phyloP scores from a whole-genome alignment of 2,113 vertebrate species.

The Plestiodon gilberti region DNA sequence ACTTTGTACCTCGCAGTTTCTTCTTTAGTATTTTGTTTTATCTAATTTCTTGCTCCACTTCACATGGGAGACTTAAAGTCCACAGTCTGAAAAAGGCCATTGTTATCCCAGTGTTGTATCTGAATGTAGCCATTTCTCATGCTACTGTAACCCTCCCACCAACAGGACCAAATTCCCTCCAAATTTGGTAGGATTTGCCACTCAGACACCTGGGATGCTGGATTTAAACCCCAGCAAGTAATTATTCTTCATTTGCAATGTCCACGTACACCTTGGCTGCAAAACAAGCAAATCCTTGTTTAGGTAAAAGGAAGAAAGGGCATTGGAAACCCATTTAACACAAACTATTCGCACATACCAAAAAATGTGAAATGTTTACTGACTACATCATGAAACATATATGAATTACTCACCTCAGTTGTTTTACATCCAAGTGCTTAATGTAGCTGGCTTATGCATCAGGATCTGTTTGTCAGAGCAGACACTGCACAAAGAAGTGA shows the following conservation, averaged over 20 bases:
- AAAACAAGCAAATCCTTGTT: not conserved
- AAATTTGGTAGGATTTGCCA: not conserved
- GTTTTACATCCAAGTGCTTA: not conserved
- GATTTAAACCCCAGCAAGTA: not conserved
- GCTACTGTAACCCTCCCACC: not conserved
- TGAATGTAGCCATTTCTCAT: conserved; percentile 7
- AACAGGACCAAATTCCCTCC: not conserved
- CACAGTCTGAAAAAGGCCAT: conserved; percentile 9
- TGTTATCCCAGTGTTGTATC: conserved; percentile 4
- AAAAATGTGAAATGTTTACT: not conserved
- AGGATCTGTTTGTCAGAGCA: not conserved
- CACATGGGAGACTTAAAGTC: not conserved
- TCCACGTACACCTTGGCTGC: not conserved
- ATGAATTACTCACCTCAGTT: not conserved
- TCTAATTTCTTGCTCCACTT: conserved; percentile 10
- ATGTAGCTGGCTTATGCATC: not conserved
- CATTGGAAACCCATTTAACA: not conserved
- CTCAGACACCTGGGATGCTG: not conserved
- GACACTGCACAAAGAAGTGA: not conserved
- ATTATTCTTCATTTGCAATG: not conserved
- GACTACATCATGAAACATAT: not conserved
- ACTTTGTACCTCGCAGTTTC: not conserved
- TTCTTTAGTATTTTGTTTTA: not conserved
- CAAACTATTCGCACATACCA: not conserved
- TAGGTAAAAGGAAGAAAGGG: not conserved